phyloP scores from a whole-genome alignment of 2,888 invertebrate genomes.

The Leptinotarsa juncta region DNA sequence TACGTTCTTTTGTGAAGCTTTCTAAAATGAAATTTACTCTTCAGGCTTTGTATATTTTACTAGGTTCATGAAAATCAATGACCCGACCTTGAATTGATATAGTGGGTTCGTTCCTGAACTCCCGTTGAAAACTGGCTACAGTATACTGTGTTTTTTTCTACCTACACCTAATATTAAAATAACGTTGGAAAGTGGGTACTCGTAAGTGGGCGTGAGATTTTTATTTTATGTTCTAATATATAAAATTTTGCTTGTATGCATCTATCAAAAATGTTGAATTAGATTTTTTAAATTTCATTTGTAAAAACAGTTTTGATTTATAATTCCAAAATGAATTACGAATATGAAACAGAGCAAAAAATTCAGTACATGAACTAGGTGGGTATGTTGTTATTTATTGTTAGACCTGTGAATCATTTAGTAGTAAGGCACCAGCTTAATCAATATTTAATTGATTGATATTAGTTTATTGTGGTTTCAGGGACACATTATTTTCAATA shows the following conservation, averaged over 20 bases:
- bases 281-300: not conserved
- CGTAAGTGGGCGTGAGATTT: conserved; percentile 34
- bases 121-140: conserved; percentile 40
- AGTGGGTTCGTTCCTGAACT: conserved; percentile 34
- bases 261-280: conserved; percentile 13
- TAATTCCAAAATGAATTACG: not conserved
- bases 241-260: conserved; percentile 12
- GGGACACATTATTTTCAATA: not conserved
- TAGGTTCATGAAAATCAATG: conserved; percentile 39
- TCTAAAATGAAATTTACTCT: conserved; percentile 6
- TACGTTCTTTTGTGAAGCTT: conserved; percentile 12
- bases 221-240: conserved; percentile 24
- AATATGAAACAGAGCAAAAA: not conserved
- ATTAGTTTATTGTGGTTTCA: not conserved
- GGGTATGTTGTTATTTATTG: not conserved
- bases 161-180: conserved; percentile 45
- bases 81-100: conserved; percentile 39
- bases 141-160: conserved; percentile 31
- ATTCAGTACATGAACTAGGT: not conserved
- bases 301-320: not conserved
- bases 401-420: not conserved
- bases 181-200: conserved; percentile 37
- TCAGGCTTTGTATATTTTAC: conserved; percentile 25
- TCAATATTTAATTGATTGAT: not conserved
- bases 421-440: not conserved